Conservation (phyloP, 2,113 vertebrate species). For the Grammomys surdaster region DNA sequence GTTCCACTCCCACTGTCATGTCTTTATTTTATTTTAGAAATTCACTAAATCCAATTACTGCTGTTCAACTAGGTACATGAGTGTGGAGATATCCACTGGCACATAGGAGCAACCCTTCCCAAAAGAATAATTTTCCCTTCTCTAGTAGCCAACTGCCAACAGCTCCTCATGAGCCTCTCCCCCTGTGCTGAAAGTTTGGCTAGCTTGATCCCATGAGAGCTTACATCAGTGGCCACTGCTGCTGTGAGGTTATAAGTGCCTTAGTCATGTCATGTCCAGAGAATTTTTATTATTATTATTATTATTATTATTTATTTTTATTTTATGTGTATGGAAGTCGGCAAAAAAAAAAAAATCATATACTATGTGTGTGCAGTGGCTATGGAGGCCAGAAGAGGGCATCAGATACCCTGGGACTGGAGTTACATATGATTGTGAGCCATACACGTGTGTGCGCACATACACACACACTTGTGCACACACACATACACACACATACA, state of each 20-base stretch:
- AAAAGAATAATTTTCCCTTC: neutral
- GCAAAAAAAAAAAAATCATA: neutral
- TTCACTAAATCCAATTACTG: neutral
- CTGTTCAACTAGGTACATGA: too few relatives aligned
- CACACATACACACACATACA: neutral
- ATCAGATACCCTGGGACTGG: neutral
- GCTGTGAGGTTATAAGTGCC: neutral
- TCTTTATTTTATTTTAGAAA: neutral
- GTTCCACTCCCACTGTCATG: neutral
- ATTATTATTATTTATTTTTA: neutral
- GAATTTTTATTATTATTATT: neutral
- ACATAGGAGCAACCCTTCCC: neutral
- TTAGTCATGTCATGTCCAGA: neutral
- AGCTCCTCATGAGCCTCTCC: neutral
- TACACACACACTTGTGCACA: neutral
- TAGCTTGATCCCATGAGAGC: neutral
- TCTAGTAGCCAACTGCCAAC: neutral
- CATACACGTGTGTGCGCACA: neutral
- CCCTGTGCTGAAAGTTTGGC: neutral
- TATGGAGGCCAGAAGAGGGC: neutral
- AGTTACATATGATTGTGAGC: neutral
- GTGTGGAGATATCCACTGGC: too few relatives aligned
- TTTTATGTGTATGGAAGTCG: neutral
- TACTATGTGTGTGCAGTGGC: neutral
- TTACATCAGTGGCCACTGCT: neutral